A percentile compares a stretch with the other conserved stretches of the same genome.
These are phyloP conservation scores for Dendroctonus valens DNA, from an alignment of 1,140 invertebrate species.

Conservation along the genomic window DNA sequence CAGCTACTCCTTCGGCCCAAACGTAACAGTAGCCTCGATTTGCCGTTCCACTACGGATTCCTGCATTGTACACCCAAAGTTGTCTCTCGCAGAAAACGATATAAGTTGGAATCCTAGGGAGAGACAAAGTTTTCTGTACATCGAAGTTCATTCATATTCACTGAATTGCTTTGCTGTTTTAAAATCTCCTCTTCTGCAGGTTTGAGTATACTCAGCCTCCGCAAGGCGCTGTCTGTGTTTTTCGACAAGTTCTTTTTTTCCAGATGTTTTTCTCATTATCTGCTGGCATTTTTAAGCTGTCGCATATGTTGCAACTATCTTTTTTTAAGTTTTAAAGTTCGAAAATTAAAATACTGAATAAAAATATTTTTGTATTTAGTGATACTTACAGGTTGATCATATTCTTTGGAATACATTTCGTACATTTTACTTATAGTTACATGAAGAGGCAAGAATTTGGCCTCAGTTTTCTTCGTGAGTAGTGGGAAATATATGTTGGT, in stretches of 20 bases:
- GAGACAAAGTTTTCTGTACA: constrained; percentile 45
- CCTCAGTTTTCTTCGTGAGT: constrained; percentile 2
- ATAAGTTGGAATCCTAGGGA: constrained; percentile 43
- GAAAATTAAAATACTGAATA: constrained; percentile 5
- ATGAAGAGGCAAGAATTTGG: constrained; percentile 7
- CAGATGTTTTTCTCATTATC: neutral
- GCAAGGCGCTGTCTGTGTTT: constrained; percentile 2
- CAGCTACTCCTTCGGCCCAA: constrained; percentile 38
- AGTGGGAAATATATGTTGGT: constrained; percentile 24
- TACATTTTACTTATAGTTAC: constrained; percentile 12
- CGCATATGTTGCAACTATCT: constrained; percentile 14
- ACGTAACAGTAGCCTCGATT: constrained; percentile 35
- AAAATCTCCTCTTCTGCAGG: constrained; percentile 15
- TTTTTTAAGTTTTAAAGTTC: constrained; percentile 4
- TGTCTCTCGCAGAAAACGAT: constrained; percentile 43
- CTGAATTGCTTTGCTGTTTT: constrained; percentile 15
- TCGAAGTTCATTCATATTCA: constrained; percentile 43
- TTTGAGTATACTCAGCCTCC: constrained; percentile 11
- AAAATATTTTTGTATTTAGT: constrained; percentile 4
- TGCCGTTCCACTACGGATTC: constrained; percentile 36
- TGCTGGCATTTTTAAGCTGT: constrained; percentile 6
- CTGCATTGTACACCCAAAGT: constrained; percentile 39
- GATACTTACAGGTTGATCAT: neutral
- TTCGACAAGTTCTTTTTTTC: neutral
- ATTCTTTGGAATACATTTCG: constrained; percentile 6